Evolutionary conservation across 2,113 vertebrate genomes (phyloP).

Genomic region (Mionectes macconnelli): DNA sequence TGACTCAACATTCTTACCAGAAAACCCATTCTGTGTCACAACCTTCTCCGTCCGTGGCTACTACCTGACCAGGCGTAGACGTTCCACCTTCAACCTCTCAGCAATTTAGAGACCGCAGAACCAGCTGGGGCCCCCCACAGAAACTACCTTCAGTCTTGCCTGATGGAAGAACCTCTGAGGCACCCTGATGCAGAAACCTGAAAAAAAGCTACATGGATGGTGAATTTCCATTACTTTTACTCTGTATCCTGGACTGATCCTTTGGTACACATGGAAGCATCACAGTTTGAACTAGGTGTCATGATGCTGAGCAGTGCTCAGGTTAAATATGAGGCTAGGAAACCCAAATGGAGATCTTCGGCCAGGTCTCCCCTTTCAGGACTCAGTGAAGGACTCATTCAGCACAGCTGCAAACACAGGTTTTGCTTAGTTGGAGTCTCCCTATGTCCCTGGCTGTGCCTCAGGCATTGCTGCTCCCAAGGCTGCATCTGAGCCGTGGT

Average conservation of each 20-base stretch:
- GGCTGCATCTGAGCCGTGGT: background rate
- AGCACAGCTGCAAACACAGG: background rate
- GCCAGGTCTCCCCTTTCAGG: background rate
- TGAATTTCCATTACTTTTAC: fast-evolving
- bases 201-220: background rate
- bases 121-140: too few species aligned
- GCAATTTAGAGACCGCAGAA: too few species aligned
- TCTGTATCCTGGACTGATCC: background rate
- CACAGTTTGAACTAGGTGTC: background rate
- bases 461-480: fast-evolving
- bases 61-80: too few species aligned
- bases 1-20: too few species aligned
- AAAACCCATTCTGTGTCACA: too few species aligned
- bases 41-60: too few species aligned
- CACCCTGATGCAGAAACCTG: background rate
- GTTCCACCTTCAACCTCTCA: too few species aligned
- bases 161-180: background rate
- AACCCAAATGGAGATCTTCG: fast-evolving
- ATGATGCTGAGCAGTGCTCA: background rate
- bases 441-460: fast-evolving
- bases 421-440: background rate
- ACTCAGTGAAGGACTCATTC: background rate
- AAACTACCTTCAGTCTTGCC: background rate
- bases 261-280: fast-evolving
- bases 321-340: background rate